Evolutionary conservation across 2,888 invertebrate species (phyloP), one percentile per base, ranked within the genome.

Genomic region (Notodromas monacha): DNA sequence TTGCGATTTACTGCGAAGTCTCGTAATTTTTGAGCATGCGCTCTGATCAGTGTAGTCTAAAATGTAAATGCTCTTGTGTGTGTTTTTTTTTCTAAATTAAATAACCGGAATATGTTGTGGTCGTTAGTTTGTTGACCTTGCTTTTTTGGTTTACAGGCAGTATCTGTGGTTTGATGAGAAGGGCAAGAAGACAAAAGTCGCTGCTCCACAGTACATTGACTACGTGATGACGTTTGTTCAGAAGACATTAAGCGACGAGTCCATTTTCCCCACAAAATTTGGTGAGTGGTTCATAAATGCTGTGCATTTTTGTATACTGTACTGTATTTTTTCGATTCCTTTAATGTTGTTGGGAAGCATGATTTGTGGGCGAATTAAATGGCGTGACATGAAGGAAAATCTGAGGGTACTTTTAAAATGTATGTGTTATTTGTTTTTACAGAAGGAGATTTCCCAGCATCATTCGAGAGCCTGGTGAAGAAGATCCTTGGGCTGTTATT

Each of bases 101-200:
- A n/a, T n/a, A n/a, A n/a, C n/a, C n/a, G n/a, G n/a, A n/a, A 10
- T 10, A 6, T 29, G 15, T 10, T 10, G 14, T n/a, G 6, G 10
- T 29, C 11, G 12, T 30, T n/a, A n/a, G n/a, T 31, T 31, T 31
- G 5, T 10, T 31, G 12, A 30, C 11, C 26, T 30, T 29, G 16
- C 6, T 4, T 14, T 28, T 4, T 29, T 29, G 11, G 8, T 21
- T n/a, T 12, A 12, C 48, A 84, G 86, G 60, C 68, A 70, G 49
- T 89, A 86, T 62, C 65, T 76, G 45, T 92, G 89, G 89, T 72
- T 77, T 57, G 89, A 92, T 57, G 89, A 89, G 54, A 84, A 84
- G 57, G 86, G 89, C 43, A 89, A 89, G 60, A 89, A 89, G 59
- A 70, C 70, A 40, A 73, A 81, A 54, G 73, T 86, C 45, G 74